Evolutionary conservation across 1,140 invertebrate genomes (phyloP), one percentile per base, ranked within the genome.

Genomic region (Tribolium castaneum): DNA sequence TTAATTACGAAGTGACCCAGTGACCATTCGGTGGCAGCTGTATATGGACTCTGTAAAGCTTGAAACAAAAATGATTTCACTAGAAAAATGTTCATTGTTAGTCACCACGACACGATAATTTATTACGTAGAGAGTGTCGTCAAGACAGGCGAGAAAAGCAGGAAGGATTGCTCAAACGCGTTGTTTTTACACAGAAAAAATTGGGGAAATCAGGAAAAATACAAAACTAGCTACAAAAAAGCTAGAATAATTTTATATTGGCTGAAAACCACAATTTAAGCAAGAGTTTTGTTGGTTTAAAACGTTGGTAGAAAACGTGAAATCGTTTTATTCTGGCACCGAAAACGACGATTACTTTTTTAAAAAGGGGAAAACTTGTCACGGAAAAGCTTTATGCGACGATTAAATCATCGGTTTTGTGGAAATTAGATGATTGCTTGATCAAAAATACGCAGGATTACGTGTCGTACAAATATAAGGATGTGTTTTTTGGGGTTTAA

Each of bases 41-140:
- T 45, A 45, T 45, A 45, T 7, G 59, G 7, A 35, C 7, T 35
- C 3, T 22, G 59, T 35, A 35, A 5, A 66, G 54, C 14, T 30
- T 59, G 30, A 22, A n/a, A 66, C n/a, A 66, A 66, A 66, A 59
- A 59, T 59, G 59, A 66, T 66, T 66, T 66, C 59, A 66, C 59
- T 66, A 12, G 59, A 66, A 66, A 66, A 66, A 66, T 66, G 59
- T 66, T 35, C n/a, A n/a, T 12, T 66, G 0, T 66, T 35, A 39
- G 30, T 66, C 59, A 66, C 30, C 59, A 30, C 25, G 25, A 13
- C 59, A 30, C 25, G 1, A 13, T 35, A 34, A 12, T 30, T 22
- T 59, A 59, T 54, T 54, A 19, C 16, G 16, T 56, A 51, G 50
- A 7, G 50, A 12, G 4, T n/a, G 51, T 14, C 51, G 13, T n/a